phyloP scores from a whole-genome alignment of 2,113 vertebrate species.

The Microtus pennsylvanicus region DNA sequence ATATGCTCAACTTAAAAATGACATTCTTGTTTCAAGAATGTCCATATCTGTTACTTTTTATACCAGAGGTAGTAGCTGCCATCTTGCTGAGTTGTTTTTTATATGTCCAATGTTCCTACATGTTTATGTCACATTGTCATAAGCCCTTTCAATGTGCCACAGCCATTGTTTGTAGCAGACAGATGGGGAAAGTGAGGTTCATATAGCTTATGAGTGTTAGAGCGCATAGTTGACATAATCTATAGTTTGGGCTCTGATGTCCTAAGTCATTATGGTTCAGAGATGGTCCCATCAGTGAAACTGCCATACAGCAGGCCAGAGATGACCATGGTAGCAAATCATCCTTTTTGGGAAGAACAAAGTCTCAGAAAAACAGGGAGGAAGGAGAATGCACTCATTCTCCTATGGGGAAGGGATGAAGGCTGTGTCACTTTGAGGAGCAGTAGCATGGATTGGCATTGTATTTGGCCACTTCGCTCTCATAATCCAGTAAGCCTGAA shows the following conservation, averaged over 20 bases:
- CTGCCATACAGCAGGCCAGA: not conserved
- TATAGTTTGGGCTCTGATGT: not conserved
- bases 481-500: not conserved
- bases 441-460: fast-evolving
- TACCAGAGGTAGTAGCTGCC: not conserved
- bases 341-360: not conserved
- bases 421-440: not conserved
- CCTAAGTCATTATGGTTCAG: not conserved
- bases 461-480: not conserved
- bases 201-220: not conserved
- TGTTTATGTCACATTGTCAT: not conserved
- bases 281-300: not conserved
- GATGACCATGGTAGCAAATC: not conserved
- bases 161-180: not conserved
- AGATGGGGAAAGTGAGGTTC: not conserved
- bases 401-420: not conserved
- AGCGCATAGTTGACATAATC: not conserved
- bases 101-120: not conserved
- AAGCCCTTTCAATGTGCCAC: not conserved
- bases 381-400: not conserved
- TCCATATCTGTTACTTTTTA: not conserved
- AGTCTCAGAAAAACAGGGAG: not conserved
- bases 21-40: not conserved
- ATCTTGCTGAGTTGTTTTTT: not conserved
- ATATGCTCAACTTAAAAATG: not conserved